Percentiles rank a stretch among this genome's conserved stretches.
These are phyloP conservation scores for Fabriciana adippe DNA, from an alignment of 2,888 invertebrate genomes.

Conservation along the genomic window DNA sequence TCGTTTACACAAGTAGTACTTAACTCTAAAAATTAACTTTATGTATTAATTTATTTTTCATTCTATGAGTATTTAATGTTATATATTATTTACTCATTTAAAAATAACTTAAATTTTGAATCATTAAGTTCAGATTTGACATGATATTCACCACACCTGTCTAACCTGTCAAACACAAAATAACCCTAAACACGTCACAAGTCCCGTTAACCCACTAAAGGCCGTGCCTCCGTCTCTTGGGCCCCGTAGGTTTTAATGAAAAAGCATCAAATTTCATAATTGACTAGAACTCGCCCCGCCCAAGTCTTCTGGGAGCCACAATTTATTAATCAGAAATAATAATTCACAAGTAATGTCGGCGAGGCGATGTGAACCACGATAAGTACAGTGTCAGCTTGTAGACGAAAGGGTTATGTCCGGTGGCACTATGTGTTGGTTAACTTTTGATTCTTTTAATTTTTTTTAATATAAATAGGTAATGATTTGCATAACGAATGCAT, in stretches of 20 bases:
- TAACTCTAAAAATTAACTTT: too few species aligned
- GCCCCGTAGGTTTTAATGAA: constrained; percentile 73
- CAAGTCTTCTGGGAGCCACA: constrained; percentile 65
- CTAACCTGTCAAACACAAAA: constrained; percentile 33
- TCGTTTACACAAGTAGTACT: too few species aligned
- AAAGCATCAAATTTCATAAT: constrained; percentile 79
- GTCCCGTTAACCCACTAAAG: constrained; percentile 58
- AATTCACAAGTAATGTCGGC: constrained; percentile 77
- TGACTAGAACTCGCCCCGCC: constrained; percentile 66
- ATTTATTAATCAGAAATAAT: constrained; percentile 83
- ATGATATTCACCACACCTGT: constrained; percentile 29
- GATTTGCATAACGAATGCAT: not conserved
- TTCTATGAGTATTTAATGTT: not conserved
- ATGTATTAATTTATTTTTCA: too few species aligned
- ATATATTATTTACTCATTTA: not conserved
- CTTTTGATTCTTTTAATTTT: not conserved
- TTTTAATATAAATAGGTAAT: not conserved
- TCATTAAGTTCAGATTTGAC: not conserved
- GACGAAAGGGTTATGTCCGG: constrained; percentile 61
- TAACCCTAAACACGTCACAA: constrained; percentile 48
- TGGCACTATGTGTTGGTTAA: constrained; percentile 30
- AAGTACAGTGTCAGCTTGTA: constrained; percentile 54
- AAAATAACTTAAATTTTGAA: not conserved
- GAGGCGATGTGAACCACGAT: constrained; percentile 54
- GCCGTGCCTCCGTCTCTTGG: constrained; percentile 56